Percentiles rank a stretch among this genome's conserved stretches.
Conservation (phyloP, 2,888 invertebrate species). For the Chorisops tibialis region DNA sequence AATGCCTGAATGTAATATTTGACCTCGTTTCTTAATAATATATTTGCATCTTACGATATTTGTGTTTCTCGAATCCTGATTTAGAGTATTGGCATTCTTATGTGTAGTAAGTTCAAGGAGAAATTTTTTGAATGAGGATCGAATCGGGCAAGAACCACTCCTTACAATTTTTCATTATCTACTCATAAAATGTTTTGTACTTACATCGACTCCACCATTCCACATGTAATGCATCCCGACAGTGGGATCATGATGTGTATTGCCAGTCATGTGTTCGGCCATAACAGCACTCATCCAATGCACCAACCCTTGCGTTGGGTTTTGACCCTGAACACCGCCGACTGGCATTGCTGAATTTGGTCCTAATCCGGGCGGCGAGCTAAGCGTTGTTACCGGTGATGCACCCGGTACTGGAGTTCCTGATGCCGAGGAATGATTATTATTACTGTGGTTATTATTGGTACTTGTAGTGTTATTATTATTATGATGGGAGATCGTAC, state of each 20-base stretch:
- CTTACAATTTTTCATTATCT: no score
- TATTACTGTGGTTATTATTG: constrained; percentile 33
- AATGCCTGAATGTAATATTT: background rate
- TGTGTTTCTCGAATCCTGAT: no score
- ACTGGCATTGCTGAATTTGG: constrained; percentile 46
- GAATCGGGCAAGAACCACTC: no score
- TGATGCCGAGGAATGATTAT: constrained; percentile 32
- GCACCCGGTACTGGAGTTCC: constrained; percentile 47
- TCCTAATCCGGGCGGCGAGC: constrained; percentile 35
- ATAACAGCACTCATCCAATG: constrained; percentile 94
- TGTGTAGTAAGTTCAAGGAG: no score
- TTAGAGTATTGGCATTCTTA: no score
- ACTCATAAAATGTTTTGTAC: constrained; percentile 37
- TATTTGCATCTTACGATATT: no score
- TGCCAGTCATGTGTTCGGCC: constrained; percentile 88
- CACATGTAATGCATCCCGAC: constrained; percentile 54
- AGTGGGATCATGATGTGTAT: constrained; percentile 64
- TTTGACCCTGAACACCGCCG: constrained; percentile 57
- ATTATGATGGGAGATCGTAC: constrained; percentile 33
- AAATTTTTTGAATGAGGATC: no score
- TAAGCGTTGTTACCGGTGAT: constrained; percentile 36
- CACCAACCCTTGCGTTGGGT: constrained; percentile 76
- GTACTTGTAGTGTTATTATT: constrained; percentile 32
- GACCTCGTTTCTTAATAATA: no score
- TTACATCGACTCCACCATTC: constrained; percentile 53